These are phyloP conservation scores for Lucinisca nassula DNA, from an alignment of 2,888 invertebrate genomes.

Conservation along the genomic window DNA sequence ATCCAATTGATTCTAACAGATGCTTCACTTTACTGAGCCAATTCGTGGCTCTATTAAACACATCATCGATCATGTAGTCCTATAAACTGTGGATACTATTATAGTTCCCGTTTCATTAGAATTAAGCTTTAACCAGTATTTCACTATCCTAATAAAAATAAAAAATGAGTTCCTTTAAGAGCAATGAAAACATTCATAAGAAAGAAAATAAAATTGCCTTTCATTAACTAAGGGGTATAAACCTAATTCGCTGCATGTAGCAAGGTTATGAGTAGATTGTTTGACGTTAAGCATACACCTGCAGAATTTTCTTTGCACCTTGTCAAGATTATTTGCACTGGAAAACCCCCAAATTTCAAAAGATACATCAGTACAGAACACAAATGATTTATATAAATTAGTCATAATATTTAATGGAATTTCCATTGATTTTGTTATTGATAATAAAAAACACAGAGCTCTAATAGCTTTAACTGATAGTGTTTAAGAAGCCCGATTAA, in stretches of 20 bases:
- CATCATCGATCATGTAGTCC: neutral
- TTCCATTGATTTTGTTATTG: neutral
- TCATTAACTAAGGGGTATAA: constrained; percentile 17
- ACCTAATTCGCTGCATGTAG: constrained; percentile 2
- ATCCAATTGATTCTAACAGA: neutral
- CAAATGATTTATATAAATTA: neutral
- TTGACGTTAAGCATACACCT: neutral
- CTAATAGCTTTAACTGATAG: neutral
- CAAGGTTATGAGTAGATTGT: neutral
- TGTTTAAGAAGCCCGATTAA: too few species aligned
- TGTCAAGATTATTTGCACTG: constrained; percentile 1
- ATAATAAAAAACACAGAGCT: neutral
- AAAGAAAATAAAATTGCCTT: too few species aligned
- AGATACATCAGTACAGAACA: neutral
- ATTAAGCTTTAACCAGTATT: neutral
- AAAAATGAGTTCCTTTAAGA: too few species aligned
- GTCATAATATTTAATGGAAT: neutral
- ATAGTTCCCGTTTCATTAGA: neutral
- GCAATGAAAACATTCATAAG: too few species aligned
- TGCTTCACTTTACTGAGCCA: neutral
- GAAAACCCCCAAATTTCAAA: neutral
- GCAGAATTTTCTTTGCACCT: constrained; percentile 10
- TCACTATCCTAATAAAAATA: neutral
- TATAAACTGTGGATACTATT: neutral
- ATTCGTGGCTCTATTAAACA: neutral